Evolutionary conservation across 2,888 invertebrate species (phyloP), one percentile per base, ranked within the genome.

Genomic region (Linnaemya vulpina): DNA sequence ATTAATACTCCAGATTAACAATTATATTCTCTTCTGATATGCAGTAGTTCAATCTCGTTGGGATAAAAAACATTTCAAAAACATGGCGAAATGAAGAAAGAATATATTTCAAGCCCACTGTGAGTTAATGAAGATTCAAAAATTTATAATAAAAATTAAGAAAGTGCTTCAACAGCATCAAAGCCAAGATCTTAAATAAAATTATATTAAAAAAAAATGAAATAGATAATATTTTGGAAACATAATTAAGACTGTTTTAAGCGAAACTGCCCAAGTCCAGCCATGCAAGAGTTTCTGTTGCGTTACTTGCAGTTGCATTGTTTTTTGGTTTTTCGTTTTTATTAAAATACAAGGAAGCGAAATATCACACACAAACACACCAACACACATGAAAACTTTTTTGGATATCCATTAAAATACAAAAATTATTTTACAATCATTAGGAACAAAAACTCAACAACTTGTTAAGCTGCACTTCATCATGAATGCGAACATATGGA

Each of bases 391-490:
- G 10, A 10, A 11, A 38, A 11, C 38, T 38, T 38, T 38, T 38
- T 38, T 35, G 3, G 35, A 35, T 35, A 8, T 35, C 8, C 38
- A 38, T 30, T 30, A 5, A 30, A 30, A 30, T 30, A 30, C 30
- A 30, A 30, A 15, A 22, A 53, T 40, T 58, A n/a, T 4, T 49
- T 15, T 60, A 73, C 71, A 67, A 46, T 83, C 68, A 83, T 83
- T 78, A 74, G 74, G 74, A 78, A 70, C 68, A 76, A 78, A 74
- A 73, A 73, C 73, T 35, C 68, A 78, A 53, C 73, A 73, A 77
- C 67, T n/a, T 58, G 67, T 67, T 73, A 70, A 70, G 70, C 71
- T 71, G 63, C 70, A 78, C 71, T 76, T 55, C 9, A 75, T 13
- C 60, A 17, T 63, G 11, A 35, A 1, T n/a, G n/a, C n/a, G n/a